Evolutionary conservation across 92 coral and sea anemone genomes (phyloP).

Genomic region (Parazoanthus swiftii): DNA sequence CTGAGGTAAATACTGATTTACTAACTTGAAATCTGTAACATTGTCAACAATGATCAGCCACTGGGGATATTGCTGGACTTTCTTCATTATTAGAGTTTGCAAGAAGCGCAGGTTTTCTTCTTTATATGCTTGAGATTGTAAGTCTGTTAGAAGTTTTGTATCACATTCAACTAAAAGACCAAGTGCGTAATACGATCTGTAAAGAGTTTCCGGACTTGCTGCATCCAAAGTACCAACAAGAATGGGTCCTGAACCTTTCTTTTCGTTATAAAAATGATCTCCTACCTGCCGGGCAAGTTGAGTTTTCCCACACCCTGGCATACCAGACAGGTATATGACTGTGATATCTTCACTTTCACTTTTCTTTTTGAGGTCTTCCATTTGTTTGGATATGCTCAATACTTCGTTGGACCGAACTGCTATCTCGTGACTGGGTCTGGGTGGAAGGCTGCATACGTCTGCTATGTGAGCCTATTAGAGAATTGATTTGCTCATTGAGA

Average conservation of each 20-base stretch:
- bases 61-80: slow-evolving; percentile 22
- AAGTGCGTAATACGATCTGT: slow-evolving; percentile 31
- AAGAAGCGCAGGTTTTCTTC: slow-evolving; percentile 41
- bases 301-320: slow-evolving; percentile 50
- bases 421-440: slow-evolving; percentile 42
- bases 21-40: background rate
- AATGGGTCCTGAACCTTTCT: background rate
- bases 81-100: slow-evolving; percentile 32
- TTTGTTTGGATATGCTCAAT: background rate
- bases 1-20: slow-evolving; percentile 25
- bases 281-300: slow-evolving; percentile 39
- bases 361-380: slow-evolving; percentile 1
- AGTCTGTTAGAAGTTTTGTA: background rate
- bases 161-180: slow-evolving; percentile 32
- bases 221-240: slow-evolving; percentile 36
- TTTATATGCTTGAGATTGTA: background rate
- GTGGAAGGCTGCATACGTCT: slow-evolving; percentile 34
- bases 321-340: slow-evolving; percentile 40
- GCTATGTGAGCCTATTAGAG: too few species aligned
- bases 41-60: slow-evolving; percentile 52
- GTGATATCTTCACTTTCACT: slow-evolving; percentile 7
- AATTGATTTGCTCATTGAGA: too few species aligned
- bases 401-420: slow-evolving; percentile 20
- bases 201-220: slow-evolving; percentile 27
- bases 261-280: slow-evolving; percentile 1